Evolutionary conservation across 53 echinoderm and acorn worm genomes (phyloP).

Genomic region (Paracentrotus lividus): DNA sequence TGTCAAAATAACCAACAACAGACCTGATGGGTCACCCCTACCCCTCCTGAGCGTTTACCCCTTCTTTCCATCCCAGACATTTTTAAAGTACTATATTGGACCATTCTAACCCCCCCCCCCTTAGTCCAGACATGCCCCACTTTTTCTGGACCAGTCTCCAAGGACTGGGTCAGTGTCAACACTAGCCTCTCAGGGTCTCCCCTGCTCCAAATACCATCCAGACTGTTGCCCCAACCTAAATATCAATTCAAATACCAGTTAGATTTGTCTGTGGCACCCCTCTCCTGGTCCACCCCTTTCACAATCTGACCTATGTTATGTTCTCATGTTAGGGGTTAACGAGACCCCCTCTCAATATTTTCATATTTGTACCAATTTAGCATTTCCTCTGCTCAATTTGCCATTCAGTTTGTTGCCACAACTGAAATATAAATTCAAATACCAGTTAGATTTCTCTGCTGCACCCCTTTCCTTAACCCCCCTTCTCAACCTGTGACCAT

Average conservation of each 20-base stretch:
- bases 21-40: too few relatives aligned
- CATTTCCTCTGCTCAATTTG: conserved; percentile 26
- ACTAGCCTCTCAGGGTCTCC: not conserved
- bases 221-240: conserved; percentile 62
- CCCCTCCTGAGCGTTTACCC: too few relatives aligned
- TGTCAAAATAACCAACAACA: too few relatives aligned
- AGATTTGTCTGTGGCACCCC: not conserved
- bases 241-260: conserved; percentile 66
- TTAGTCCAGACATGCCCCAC: not conserved
- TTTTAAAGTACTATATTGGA: not conserved
- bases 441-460: conserved; percentile 27
- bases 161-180: conserved; percentile 30
- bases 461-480: not conserved
- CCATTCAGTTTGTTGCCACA: conserved; percentile 48
- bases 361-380: not conserved
- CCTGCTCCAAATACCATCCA: conserved; percentile 46
- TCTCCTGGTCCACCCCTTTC: not conserved
- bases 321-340: not conserved
- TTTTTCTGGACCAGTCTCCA: not conserved
- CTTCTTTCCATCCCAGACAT: not conserved
- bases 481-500: not conserved
- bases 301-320: not conserved
- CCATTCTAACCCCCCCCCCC: not conserved
- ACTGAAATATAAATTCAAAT: conserved; percentile 65
- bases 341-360: not conserved